Base-by-base conservation (phyloP, 2,888 invertebrate species). In the Nemotelus nigrinus region DNA sequence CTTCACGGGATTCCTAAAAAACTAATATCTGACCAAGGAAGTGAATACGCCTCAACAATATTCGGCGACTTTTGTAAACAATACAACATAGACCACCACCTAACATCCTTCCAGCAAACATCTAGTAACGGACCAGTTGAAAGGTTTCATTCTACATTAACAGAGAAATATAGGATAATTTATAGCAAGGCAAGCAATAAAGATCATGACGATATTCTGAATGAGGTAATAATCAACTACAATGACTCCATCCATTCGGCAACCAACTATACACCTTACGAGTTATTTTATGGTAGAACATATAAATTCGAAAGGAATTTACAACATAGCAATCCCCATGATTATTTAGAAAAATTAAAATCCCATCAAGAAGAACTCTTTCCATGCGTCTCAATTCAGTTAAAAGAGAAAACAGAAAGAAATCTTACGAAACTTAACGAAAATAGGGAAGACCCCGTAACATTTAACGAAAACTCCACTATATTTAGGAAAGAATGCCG, bases 161-260 rank as follows among this genome's bases (percentile, higher is more conserved):
- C 78, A 7, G 81, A 81, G 79, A 81, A 80, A 2, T 81, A 79
- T 25, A 8, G 80, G 39, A 75, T 81, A 45, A 78, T 81, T 25
- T 44, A 57, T 44, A 77, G 44, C 64, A 78, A 60, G 78, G 5
- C 7, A 64, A 64, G 41, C 41, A 70, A 39, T 53, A 57, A 41
- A 47, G n/a, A 57, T 10, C 5, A 57, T 10, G 45, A 77, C 25
- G 72, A 72, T 7, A 72, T 58, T 10, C 39, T 72, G 7, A 39
- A 72, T 39, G 72, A 72, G 47, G 58, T 45, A 44, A 3, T 72
- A 7, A 58, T 72, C 2, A 72, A 57, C 2, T 72, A 72, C 8
- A 72, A 72, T 39, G 58, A 72, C 45, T 44, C 72, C 4, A 72
- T 72, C 8, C 72, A 72, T 58, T 58, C 72, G 25, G 58, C 45